Percentiles rank a stretch among this genome's conserved stretches.
Conservation (phyloP, 2,888 invertebrate species). For the Lepidocyrtinus sp. region DNA sequence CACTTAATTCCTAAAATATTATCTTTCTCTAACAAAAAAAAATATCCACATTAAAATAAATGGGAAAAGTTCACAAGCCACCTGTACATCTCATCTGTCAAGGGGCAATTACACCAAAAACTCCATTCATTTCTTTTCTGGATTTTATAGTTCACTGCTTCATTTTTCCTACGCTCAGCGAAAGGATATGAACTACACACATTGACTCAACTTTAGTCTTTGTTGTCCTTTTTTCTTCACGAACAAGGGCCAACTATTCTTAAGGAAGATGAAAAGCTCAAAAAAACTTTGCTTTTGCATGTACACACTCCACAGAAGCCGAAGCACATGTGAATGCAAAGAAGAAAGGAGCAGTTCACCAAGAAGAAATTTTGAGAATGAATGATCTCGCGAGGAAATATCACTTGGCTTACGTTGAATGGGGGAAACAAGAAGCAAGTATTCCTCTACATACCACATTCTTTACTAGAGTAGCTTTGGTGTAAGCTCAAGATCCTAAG, state of each 20-base stretch:
- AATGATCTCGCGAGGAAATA: background rate
- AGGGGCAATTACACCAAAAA: constrained; percentile 46
- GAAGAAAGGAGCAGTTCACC: constrained; percentile 13
- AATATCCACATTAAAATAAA: constrained; percentile 43
- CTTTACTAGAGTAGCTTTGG: constrained; percentile 21
- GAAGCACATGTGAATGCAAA: background rate
- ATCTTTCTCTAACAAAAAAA: background rate
- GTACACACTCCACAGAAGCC: constrained; percentile 4
- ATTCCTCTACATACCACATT: constrained; percentile 3
- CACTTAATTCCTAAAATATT: constrained; percentile 16
- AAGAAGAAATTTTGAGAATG: constrained; percentile 11
- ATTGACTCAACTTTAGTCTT: background rate
- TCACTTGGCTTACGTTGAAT: background rate
- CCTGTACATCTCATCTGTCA: constrained; percentile 58
- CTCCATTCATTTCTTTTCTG: constrained; percentile 46
- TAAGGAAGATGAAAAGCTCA: background rate
- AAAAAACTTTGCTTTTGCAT: background rate
- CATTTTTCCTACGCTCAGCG: constrained; percentile 25
- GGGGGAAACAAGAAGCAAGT: background rate
- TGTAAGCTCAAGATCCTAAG: constrained; percentile 10
- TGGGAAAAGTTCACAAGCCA: constrained; percentile 56
- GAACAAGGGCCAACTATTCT: background rate
- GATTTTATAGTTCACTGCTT: constrained; percentile 21
- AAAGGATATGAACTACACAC: background rate
- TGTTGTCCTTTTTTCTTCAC: background rate